These are phyloP conservation scores for Aotus griseimembra DNA, from an alignment of 2,797 vertebrate genomes.

Conservation along the genomic window DNA sequence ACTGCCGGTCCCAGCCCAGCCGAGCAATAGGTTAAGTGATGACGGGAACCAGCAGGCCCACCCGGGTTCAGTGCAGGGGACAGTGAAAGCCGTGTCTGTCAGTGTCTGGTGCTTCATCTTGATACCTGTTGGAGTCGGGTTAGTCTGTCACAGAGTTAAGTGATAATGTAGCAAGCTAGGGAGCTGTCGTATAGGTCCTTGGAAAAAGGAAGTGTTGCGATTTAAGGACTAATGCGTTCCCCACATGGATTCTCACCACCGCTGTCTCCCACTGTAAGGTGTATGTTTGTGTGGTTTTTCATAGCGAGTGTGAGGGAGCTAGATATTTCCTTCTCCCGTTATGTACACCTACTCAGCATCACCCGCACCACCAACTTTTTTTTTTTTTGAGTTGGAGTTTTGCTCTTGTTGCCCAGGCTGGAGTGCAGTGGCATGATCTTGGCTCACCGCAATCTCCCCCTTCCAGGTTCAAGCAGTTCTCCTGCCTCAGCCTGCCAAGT, in stretches of 20 bases:
- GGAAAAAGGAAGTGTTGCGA: neutral
- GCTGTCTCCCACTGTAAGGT: neutral
- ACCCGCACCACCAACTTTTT: neutral
- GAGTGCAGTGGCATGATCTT: too few species aligned
- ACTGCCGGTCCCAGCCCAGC: neutral
- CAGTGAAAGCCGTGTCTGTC: neutral
- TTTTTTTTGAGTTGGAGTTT: neutral
- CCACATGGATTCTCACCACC: neutral
- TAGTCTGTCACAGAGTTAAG: neutral
- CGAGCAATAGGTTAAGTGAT: neutral
- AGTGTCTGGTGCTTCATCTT: neutral
- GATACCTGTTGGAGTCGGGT: neutral
- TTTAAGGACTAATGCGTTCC: neutral
- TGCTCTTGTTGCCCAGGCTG: too few species aligned
- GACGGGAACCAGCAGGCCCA: neutral
- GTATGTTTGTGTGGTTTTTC: neutral
- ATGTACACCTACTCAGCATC: neutral
- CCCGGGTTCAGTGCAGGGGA: accelerated
- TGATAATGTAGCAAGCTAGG: neutral
- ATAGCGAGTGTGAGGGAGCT: neutral
- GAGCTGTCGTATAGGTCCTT: neutral
- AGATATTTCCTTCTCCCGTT: neutral
- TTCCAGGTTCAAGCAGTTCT: too few species aligned
- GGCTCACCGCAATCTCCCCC: too few species aligned
- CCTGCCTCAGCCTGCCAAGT: too few species aligned